A percentile compares a stretch with the other conserved stretches of the same genome.
Conservation (phyloP, 2,888 invertebrate species). For the Orthonevra nobilis region DNA sequence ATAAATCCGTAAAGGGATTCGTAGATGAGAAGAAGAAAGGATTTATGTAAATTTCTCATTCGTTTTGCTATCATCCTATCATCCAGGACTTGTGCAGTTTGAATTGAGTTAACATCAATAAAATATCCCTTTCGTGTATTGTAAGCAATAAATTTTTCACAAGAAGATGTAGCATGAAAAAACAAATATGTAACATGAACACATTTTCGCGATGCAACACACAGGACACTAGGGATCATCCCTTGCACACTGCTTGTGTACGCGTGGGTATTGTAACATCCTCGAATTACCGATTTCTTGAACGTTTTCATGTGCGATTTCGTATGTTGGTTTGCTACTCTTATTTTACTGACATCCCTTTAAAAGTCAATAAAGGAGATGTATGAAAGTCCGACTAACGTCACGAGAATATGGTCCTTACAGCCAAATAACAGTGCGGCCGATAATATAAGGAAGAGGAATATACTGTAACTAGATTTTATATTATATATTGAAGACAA, state of each 20-base stretch:
- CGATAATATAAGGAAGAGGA: not conserved
- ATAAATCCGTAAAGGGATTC: conserved; percentile 54
- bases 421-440: conserved; percentile 1
- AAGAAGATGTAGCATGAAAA: no score
- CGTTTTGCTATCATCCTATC: conserved; percentile 8
- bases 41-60: conserved; percentile 63
- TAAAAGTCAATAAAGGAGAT: conserved; percentile 42
- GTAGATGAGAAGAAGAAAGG: conserved; percentile 28
- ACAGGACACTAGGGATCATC: not conserved
- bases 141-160: conserved; percentile 52
- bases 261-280: not conserved
- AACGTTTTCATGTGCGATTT: conserved; percentile 30
- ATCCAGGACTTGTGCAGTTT: conserved; percentile 71
- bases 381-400: conserved; percentile 28
- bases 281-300: conserved; percentile 24
- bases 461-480: no score
- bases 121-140: conserved; percentile 72
- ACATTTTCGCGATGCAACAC: conserved; percentile 27
- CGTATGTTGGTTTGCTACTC: not conserved
- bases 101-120: conserved; percentile 78
- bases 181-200: not conserved
- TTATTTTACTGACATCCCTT: conserved; percentile 33
- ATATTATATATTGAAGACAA: no score
- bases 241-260: not conserved
- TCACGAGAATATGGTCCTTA: conserved; percentile 5